Evolutionary conservation across 2,113 vertebrate species (phyloP), one percentile per base, ranked within the genome.

Genomic region (Lophotis ruficrista): DNA sequence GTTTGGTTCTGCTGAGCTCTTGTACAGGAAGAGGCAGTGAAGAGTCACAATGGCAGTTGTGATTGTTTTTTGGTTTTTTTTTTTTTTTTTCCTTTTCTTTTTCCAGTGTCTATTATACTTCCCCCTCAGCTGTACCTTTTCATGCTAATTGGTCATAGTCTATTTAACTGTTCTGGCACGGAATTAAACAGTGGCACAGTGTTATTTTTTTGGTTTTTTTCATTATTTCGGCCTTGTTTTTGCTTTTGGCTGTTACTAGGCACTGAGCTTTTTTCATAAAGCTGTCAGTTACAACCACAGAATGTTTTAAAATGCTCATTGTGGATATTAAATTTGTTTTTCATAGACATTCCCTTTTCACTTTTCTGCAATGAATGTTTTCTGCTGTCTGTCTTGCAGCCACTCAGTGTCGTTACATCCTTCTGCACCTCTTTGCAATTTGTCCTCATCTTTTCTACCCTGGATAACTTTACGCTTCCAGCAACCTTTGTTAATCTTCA

Each of bases 331-430:
- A 9, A 27, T 60, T 37, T 43, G 8, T 17, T 58, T 66, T 62
- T 43, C 3, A 0, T 54, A 21, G 3, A 8, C 24, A 1, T 72
- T 66, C 27, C 28, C 27, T 58, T 72, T 22, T 31, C 13, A 2
- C 17, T 47, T 35, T 5, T 5, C n/a, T 53, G 37, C 20, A 4
- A 5, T 48, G 27, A 60, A 12, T 45, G 21, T 47, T 72, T 73
- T 35, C 28, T 69, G 6, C 69, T 50, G 31, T 27, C 20, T 66
- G 22, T 68, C 81, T 25, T 83, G 37, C n/a, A 50, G 1, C 73
- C 6, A 1, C 60, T 73, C 30, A 11, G 12, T 35, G 5, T 76
- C 37, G 6, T 0, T 0, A 7, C 62, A 31, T 37, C 14, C 24
- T 89, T 43, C 56, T 75, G 25, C 54, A 45, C 27, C 7, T 75